These are phyloP conservation scores for Blastomussa wellsi DNA, from an alignment of 92 coral and sea anemone genomes.

Conservation along the genomic window DNA sequence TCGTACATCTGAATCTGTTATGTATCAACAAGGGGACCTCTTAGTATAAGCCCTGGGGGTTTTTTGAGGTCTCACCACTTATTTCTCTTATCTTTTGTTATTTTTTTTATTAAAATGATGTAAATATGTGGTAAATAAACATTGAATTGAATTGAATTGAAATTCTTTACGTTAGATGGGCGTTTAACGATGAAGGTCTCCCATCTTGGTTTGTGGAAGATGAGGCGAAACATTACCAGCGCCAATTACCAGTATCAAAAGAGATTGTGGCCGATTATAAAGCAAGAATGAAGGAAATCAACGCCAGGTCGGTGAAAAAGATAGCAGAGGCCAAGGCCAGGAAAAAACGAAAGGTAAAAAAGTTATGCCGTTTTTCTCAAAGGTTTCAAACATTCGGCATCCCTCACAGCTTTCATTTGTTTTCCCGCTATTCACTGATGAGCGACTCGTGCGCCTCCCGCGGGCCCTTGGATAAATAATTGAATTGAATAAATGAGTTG, in stretches of 20 bases:
- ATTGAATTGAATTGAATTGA: too few species aligned
- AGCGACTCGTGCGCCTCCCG: too few species aligned
- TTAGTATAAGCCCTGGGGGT: too few species aligned
- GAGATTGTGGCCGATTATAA: conserved; percentile 84
- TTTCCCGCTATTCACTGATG: background rate
- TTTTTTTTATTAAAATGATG: too few species aligned
- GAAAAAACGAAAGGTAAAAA: conserved; percentile 84
- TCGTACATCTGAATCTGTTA: too few species aligned
- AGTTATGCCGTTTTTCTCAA: background rate
- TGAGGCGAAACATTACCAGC: conserved; percentile 76
- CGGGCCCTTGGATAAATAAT: too few species aligned
- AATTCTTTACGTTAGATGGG: too few species aligned
- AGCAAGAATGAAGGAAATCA: conserved; percentile 84
- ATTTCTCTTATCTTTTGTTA: too few species aligned
- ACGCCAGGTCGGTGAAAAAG: conserved; percentile 93
- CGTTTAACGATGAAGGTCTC: conserved; percentile 86
- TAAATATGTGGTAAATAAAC: too few species aligned
- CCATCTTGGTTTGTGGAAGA: conserved; percentile 92
- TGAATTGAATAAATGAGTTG: too few species aligned
- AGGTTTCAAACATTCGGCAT: background rate
- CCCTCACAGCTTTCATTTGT: background rate
- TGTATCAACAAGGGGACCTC: too few species aligned
- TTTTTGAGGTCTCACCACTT: too few species aligned
- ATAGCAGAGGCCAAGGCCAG: conserved; percentile 97
- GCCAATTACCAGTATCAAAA: conserved; percentile 81